Evolutionary conservation across 53 echinoderm and acorn worm species (phyloP), one percentile per base, ranked within the genome.

Genomic region (Holothuria leucospilota): DNA sequence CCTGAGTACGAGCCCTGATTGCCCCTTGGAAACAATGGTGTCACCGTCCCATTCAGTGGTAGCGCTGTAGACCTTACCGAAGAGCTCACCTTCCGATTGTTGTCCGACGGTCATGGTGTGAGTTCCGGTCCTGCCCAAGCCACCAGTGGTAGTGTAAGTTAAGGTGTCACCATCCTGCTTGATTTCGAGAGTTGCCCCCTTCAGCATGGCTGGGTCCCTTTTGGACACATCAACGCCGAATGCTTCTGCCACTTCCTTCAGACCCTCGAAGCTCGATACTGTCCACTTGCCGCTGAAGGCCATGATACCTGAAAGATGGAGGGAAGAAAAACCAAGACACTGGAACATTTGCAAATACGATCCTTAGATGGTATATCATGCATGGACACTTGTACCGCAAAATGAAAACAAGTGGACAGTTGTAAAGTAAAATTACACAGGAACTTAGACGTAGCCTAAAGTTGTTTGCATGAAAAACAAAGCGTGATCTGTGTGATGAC

Each of bases 131-230:
- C 67, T 90, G 8, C 90, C 7, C 34, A 34, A 34, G 34, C 34
- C 34, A 34, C 34, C 34, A 3, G 34, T 34, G 34, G 34, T 34
- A 2, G 46, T 90, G 84, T 90, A 82, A 53, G 75, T 82, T 84
- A 93, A 87, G 77, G 87, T 82, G 72, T 93, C 93, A 2, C 93
- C 93, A 80, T 93, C 66, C 56, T 93, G 93, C 29, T 34, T 79
- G 79, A 93, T 90, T 40, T 53, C 87, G 46, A 93, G 69, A 16
- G 51, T 63, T 13, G 84, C 84, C 8, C 61, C 61, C 20, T 56
- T 41, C 51, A 90, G 82, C 27, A 46, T 68, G 23, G 81, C 69
- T 5, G 89, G 81, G 23, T 88, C 85, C 10, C 88, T 64, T 73
- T 89, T 85, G 26, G 85, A 85, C 21, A 72, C 82, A 34, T 80